Percentiles rank a stretch among this genome's conserved stretches.
Evolutionary conservation across 2,888 invertebrate genomes (phyloP).

Genomic region (Dynastes maya): DNA sequence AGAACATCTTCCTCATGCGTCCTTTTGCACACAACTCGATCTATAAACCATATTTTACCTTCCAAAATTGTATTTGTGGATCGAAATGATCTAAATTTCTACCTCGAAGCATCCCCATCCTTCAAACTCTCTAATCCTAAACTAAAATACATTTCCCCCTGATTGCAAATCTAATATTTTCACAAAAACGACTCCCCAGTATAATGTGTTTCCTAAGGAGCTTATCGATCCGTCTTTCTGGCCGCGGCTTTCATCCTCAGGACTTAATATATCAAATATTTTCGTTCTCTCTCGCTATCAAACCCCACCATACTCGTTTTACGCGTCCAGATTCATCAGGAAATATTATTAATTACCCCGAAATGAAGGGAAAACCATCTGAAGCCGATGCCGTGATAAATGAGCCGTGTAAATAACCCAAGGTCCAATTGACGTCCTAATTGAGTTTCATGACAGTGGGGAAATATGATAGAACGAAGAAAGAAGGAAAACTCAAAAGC

Average conservation of each 20-base stretch:
- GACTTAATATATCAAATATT: constrained; percentile 21
- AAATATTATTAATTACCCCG: constrained; percentile 32
- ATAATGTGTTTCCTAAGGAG: not conserved
- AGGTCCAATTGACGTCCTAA: constrained; percentile 31
- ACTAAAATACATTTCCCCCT: no score
- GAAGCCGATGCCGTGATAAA: constrained; percentile 33
- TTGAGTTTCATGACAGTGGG: constrained; percentile 35
- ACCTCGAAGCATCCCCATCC: no score
- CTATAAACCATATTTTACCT: not conserved
- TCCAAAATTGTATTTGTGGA: not conserved
- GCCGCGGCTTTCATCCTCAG: constrained; percentile 16
- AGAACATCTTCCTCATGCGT: no score
- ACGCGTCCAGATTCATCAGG: constrained; percentile 5
- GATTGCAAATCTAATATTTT: not conserved
- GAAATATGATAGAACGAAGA: constrained; percentile 11
- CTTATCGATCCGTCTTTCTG: constrained; percentile 26
- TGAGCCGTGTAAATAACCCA: constrained; percentile 32
- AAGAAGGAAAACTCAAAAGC: not conserved
- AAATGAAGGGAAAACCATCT: not conserved
- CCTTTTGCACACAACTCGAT: no score
- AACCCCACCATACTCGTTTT: not conserved
- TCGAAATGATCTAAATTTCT: not conserved
- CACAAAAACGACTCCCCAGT: not conserved
- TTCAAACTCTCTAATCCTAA: no score
- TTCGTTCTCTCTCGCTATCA: not conserved